Evolutionary conservation across 1,140 invertebrate genomes (phyloP), one percentile per base, ranked within the genome.

Genomic region (Harlomillsia oculata): DNA sequence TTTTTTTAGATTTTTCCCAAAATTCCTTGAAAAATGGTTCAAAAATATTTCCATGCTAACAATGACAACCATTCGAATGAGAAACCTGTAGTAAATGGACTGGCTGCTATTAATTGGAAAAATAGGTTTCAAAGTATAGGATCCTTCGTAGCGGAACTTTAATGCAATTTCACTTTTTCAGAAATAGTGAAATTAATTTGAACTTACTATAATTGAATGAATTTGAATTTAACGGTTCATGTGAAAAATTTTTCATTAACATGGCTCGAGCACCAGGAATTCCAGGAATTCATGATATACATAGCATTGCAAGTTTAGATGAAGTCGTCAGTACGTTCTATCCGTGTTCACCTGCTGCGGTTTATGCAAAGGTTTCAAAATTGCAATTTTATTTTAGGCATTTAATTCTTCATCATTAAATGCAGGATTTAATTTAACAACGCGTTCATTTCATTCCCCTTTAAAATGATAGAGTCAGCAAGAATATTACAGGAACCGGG

Each of bases 201-300:
- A n/a, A n/a, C n/a, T n/a, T n/a, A n/a, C n/a, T n/a, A n/a, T n/a
- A n/a, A n/a, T n/a, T n/a, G n/a, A n/a, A n/a, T n/a, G n/a, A n/a
- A n/a, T n/a, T n/a, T n/a, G n/a, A n/a, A n/a, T n/a, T n/a, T n/a
- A n/a, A n/a, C n/a, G n/a, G n/a, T n/a, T n/a, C n/a, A n/a, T n/a
- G n/a, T n/a, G n/a, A n/a, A n/a, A n/a, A n/a, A n/a, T n/a, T n/a
- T n/a, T n/a, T n/a, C n/a, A n/a, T n/a, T n/a, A 53, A 13, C 1
- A 59, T 59, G 56, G 39, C 49, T 30, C 13, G 50, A 37, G 40
- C 40, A 6, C 39, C 56, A 21, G 50, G 49, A 11, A 21, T 29
- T 14, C 18, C 18, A 20, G 56, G 56, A 25, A 59, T 46, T n/a
- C 18, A 46, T 4, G 56, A 59, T 23, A 32, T 53, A 3, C 26